Percentiles rank a stretch among this genome's conserved stretches.
phyloP scores from a whole-genome alignment of 2,113 vertebrate genomes.

The Atrichornis clamosus region DNA sequence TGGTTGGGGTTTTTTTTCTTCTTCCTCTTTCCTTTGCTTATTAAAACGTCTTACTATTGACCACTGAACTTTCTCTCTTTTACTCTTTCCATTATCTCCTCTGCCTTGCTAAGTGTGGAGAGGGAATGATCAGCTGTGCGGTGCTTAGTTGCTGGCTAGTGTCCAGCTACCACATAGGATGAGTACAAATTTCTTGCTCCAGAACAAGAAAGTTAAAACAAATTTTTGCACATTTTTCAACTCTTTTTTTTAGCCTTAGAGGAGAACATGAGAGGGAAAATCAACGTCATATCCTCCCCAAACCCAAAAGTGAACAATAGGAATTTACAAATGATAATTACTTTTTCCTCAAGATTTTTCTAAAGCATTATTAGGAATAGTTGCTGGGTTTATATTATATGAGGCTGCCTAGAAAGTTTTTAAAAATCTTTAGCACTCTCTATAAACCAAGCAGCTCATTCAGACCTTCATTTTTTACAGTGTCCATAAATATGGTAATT shows the following conservation, averaged over 20 bases:
- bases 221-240: background rate
- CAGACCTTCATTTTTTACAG: conserved; percentile 25
- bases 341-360: background rate
- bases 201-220: background rate
- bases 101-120: background rate
- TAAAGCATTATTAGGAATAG: background rate
- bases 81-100: background rate
- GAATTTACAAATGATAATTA: background rate
- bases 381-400: background rate
- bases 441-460: conserved; percentile 18
- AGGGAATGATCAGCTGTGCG: fast-evolving
- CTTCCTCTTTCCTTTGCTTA: background rate
- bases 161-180: background rate
- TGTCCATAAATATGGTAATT: conserved; percentile 87
- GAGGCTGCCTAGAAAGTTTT: background rate
- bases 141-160: background rate
- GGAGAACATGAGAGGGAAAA: background rate
- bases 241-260: background rate
- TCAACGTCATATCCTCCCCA: fast-evolving
- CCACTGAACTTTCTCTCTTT: background rate
- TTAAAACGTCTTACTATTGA: background rate
- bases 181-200: background rate
- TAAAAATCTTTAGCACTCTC: conserved; percentile 9
- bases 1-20: fast-evolving
- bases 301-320: fast-evolving